These are phyloP conservation scores for Cephus runcator DNA, from an alignment of 2,888 invertebrate species.

Conservation along the genomic window DNA sequence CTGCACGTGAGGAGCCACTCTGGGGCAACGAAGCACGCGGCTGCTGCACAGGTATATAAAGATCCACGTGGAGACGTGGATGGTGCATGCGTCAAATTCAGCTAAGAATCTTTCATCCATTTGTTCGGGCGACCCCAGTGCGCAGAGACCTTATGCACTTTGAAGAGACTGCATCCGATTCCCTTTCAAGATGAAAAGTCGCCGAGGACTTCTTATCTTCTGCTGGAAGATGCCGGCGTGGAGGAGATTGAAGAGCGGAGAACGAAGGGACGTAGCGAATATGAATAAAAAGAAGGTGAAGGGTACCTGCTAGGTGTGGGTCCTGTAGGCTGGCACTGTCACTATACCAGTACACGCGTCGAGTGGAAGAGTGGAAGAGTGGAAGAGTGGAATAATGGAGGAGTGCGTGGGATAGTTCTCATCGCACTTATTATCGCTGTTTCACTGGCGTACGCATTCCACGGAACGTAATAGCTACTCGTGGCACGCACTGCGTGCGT, in stretches of 20 bases:
- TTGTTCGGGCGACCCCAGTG: neutral
- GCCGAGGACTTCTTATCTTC: neutral
- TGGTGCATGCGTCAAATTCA: neutral
- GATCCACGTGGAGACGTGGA: neutral
- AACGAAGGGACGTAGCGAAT: neutral
- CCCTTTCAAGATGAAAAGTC: neutral
- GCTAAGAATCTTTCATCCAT: neutral
- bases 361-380: slow-evolving; percentile 8
- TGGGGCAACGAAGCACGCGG: neutral
- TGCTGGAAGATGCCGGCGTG: neutral
- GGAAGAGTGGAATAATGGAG: neutral
- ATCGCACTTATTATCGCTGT: slow-evolving; percentile 52
- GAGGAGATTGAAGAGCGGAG: slow-evolving; percentile 6
- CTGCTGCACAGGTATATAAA: neutral
- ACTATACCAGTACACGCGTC: neutral
- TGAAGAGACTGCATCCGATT: neutral
- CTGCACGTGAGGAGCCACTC: neutral
- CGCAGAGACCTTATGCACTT: neutral
- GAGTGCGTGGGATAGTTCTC: slow-evolving; percentile 63
- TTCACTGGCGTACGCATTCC: slow-evolving; percentile 36
- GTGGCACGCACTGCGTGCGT: slow-evolving; percentile 38
- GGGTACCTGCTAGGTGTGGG: neutral
- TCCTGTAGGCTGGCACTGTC: neutral
- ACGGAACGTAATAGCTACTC: slow-evolving; percentile 13
- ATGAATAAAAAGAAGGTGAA: neutral